Conservation (phyloP, 1,140 invertebrate genomes). For the Globodera ellingtonae region DNA sequence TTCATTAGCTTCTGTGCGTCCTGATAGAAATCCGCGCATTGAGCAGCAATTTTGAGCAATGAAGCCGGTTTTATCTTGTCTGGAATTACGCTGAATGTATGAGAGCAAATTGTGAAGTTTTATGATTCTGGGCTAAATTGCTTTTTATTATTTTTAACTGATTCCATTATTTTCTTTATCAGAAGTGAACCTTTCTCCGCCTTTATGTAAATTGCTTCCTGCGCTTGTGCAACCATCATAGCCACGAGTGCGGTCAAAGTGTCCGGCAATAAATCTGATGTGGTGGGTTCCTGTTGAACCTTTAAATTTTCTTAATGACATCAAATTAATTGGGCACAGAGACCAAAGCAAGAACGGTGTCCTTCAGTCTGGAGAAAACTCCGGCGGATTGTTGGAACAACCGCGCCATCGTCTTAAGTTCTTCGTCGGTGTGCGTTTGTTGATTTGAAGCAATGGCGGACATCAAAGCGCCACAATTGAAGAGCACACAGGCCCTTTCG, state of each 20-base stretch:
- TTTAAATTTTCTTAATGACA: neutral
- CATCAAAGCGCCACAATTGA: slow-evolving; percentile 93
- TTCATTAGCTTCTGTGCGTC: slow-evolving; percentile 86
- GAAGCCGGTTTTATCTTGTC: slow-evolving; percentile 82
- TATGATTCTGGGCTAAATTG: too few species aligned
- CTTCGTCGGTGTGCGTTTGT: slow-evolving; percentile 83
- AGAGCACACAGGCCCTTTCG: slow-evolving; percentile 91
- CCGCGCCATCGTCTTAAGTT: slow-evolving; percentile 87
- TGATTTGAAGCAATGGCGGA: slow-evolving; percentile 83
- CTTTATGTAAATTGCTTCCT: slow-evolving; percentile 94
- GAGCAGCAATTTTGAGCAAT: slow-evolving; percentile 85
- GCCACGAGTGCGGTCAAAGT: slow-evolving; percentile 80
- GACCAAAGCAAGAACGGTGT: slow-evolving; percentile 79
- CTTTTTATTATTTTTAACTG: too few species aligned
- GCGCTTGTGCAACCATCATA: slow-evolving; percentile 94
- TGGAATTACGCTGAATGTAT: slow-evolving; percentile 13
- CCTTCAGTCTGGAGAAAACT: slow-evolving; percentile 85
- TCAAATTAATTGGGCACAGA: neutral
- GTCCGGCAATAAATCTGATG: slow-evolving; percentile 87
- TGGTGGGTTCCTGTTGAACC: slow-evolving; percentile 81
- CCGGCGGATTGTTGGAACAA: slow-evolving; percentile 83
- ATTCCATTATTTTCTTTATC: neutral
- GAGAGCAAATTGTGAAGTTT: neutral
- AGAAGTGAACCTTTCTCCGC: slow-evolving; percentile 77
- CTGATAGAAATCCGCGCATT: slow-evolving; percentile 88